A percentile compares a stretch with the other conserved stretches of the same genome.
These are phyloP conservation scores for Erebia epiphron DNA, from an alignment of 2,888 invertebrate species.

Conservation along the genomic window DNA sequence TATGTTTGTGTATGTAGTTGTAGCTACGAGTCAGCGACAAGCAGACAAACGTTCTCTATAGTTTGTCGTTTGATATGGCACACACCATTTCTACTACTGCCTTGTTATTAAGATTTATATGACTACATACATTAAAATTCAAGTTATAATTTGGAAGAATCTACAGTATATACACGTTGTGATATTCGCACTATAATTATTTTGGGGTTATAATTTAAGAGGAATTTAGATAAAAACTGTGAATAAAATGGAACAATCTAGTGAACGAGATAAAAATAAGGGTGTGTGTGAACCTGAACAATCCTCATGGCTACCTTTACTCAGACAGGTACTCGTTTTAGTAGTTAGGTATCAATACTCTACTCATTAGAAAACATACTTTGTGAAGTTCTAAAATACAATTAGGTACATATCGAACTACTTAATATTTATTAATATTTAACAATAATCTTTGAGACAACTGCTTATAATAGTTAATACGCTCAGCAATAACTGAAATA, in stretches of 20 bases:
- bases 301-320: conserved; percentile 13
- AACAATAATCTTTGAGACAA: no score
- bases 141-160: not conserved
- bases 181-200: conserved; percentile 10
- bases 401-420: no score
- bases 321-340: conserved; percentile 8
- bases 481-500: no score
- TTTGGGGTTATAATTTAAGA: not conserved
- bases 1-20: no score
- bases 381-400: no score
- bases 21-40: no score
- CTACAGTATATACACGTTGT: not conserved
- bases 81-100: no score
- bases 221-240: not conserved
- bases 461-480: no score
- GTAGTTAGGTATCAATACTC: not conserved
- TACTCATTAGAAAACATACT: not conserved
- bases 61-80: no score
- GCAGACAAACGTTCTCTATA: no score
- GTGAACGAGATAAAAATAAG: conserved; percentile 1
- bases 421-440: no score
- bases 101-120: no score
- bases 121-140: not conserved
- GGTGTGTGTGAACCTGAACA: not conserved
- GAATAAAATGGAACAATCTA: conserved; percentile 10